These are phyloP conservation scores for Patagioenas fasciata DNA, from an alignment of 2,113 vertebrate genomes.

Conservation along the genomic window DNA sequence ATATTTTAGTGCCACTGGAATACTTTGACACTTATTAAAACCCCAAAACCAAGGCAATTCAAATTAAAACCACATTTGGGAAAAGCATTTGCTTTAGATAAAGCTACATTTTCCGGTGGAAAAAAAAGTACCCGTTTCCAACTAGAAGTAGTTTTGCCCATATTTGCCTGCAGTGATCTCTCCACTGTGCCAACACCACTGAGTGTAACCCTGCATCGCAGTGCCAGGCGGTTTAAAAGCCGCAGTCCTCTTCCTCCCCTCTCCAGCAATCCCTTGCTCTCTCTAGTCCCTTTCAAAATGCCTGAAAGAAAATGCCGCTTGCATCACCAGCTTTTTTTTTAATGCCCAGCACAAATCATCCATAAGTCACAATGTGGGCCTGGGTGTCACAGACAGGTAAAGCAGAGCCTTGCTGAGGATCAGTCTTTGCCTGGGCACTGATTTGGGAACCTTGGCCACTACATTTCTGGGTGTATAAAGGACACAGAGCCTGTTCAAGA, in stretches of 20 bases:
- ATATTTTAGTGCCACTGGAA: not conserved
- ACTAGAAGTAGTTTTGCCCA: not conserved
- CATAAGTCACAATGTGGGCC: not conserved
- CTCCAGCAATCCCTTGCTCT: not conserved
- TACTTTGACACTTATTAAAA: not conserved
- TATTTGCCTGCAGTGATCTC: not conserved
- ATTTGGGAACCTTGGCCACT: not conserved
- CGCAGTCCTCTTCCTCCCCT: conserved; percentile 12
- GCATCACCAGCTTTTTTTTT: not conserved
- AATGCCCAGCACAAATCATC: conserved; percentile 19
- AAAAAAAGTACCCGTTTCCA: not conserved
- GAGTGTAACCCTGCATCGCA: not conserved
- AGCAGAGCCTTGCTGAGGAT: not conserved
- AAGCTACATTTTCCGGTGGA: not conserved
- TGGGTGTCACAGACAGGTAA: not conserved
- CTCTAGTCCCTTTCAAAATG: not conserved
- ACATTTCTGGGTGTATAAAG: not conserved
- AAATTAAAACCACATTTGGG: not conserved
- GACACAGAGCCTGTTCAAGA: fast-evolving
- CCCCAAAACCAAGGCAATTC: not conserved
- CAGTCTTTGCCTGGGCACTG: not conserved
- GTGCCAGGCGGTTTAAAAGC: not conserved
- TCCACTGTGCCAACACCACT: not conserved
- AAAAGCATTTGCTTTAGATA: not conserved
- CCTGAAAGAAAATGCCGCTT: conserved; percentile 19